Evolutionary conservation across 2,888 invertebrate species (phyloP), one percentile per base, ranked within the genome.

Genomic region (Caenorhabditis sp.): DNA sequence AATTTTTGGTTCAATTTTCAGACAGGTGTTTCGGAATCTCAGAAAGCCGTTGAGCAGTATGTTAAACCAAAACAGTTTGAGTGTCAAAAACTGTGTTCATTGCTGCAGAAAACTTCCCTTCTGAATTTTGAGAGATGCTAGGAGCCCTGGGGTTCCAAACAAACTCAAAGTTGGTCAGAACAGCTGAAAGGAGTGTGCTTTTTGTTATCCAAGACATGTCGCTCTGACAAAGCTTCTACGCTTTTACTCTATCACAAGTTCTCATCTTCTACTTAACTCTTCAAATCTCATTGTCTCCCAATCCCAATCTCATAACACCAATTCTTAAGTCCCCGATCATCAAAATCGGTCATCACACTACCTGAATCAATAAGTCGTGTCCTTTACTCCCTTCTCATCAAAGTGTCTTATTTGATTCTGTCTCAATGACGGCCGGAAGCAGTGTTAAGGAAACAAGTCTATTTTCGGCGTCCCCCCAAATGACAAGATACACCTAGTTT

Each of bases 341-440:
- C 64, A n/a, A n/a, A n/a, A n/a, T n/a, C 56, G 63, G 74, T 64
- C 61, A 56, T 56, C 38, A n/a, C n/a, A 44, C 58, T 6, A 31
- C 47, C 31, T 28, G 6, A 75, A 66, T 58, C 47, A 56, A 66
- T 58, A 56, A 47, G 26, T 26, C 51, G 8, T 58, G 19, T 47
- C 41, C 14, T 63, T n/a, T 54, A 7, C 59, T 14, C 51, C 66
- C 28, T 26, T 44, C 61, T 61, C 49, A 69, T 68, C 58, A 77
- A 61, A 61, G 2, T 66, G 69, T 77, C 69, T 61, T 61, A 69
- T 77, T 51, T 51, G 59, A 77, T 77, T 77, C 68, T 31, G 47
- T 64, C 66, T 66, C 26, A 56, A 26, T 77, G 69, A 77, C 54
- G 69, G 69, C 76, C 76, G 76, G 76, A 77, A 77, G 59, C 68